Evolutionary conservation across 2,113 vertebrate genomes (phyloP).

Genomic region (Nothobranchius kuhntae): DNA sequence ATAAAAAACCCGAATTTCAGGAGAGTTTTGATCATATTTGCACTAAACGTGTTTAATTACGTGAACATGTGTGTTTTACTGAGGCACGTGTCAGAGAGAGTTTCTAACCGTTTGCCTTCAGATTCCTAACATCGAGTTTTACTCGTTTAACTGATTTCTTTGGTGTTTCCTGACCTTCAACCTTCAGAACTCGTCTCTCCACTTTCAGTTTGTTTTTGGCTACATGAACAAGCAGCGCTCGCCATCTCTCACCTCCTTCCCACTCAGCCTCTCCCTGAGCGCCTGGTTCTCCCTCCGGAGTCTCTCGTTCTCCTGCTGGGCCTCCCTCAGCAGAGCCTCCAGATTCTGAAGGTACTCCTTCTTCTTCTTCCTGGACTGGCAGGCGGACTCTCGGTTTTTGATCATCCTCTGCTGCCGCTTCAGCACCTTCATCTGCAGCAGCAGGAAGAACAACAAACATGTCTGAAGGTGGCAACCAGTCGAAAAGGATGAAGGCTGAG

Average conservation of each 20-base stretch:
- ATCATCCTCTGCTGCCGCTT: slow-evolving; percentile 95
- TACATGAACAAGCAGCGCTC: no score
- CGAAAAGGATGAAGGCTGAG: not conserved
- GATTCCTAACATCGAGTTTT: not conserved
- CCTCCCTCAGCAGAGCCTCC: slow-evolving; percentile 84
- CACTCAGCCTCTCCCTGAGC: slow-evolving; percentile 84
- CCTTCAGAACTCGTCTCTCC: not conserved
- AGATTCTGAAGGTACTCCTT: slow-evolving; percentile 92
- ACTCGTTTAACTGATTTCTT: not conserved
- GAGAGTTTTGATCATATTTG: not conserved
- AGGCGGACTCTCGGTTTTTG: slow-evolving; percentile 91
- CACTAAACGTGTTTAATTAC: not conserved
- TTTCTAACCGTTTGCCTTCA: no score
- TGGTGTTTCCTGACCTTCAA: not conserved
- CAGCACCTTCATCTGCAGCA: slow-evolving; percentile 85
- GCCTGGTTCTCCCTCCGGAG: slow-evolving; percentile 86
- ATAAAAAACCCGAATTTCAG: not conserved
- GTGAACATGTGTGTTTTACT: not conserved
- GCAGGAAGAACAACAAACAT: not conserved
- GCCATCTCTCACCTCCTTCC: slow-evolving; percentile 65
- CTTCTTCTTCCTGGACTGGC: slow-evolving; percentile 91
- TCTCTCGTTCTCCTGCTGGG: slow-evolving; percentile 85
- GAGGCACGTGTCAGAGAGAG: no score
- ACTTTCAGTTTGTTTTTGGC: not conserved
- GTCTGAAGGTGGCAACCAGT: not conserved